phyloP scores from a whole-genome alignment of 53 echinoderm and acorn worm species.

The Echinarachnius parma region DNA sequence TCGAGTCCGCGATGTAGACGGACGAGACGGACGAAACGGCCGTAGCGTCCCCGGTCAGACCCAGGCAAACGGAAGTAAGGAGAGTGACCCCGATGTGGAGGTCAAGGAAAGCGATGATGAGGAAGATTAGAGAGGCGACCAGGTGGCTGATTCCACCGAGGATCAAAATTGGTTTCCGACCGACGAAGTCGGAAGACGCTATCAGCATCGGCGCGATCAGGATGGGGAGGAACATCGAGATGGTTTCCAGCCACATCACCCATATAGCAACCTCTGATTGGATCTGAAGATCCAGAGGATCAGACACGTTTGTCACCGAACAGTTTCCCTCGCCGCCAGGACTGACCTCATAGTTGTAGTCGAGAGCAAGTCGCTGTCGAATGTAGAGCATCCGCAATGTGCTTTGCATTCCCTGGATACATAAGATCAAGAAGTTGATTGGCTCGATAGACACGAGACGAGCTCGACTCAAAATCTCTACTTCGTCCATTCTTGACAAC shows the following conservation, averaged over 20 bases:
- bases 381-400: constrained; percentile 45
- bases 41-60: constrained; percentile 41
- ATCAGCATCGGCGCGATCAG: constrained; percentile 20
- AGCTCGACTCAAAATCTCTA: constrained; percentile 1
- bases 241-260: constrained; percentile 43
- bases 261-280: constrained; percentile 40
- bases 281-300: constrained; percentile 38
- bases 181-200: constrained; percentile 44
- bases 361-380: constrained; percentile 13
- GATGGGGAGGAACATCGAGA: constrained; percentile 41
- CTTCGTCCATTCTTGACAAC: constrained; percentile 17
- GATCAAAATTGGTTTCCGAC: constrained; percentile 48
- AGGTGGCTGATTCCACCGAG: constrained; percentile 42
- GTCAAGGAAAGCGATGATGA: constrained; percentile 13
- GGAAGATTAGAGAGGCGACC: constrained; percentile 21
- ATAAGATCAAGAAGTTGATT: constrained; percentile 41
- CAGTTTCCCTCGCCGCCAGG: constrained; percentile 15
- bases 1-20: constrained; percentile 54
- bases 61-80: constrained; percentile 24
- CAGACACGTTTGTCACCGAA: constrained; percentile 5
- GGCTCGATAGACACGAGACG: constrained; percentile 47
- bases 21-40: constrained; percentile 10
- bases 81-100: constrained; percentile 26
- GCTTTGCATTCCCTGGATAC: constrained; percentile 44
- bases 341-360: constrained; percentile 21